Base-by-base conservation (phyloP, 1,140 invertebrate genomes). In the Halyomorpha halys region DNA sequence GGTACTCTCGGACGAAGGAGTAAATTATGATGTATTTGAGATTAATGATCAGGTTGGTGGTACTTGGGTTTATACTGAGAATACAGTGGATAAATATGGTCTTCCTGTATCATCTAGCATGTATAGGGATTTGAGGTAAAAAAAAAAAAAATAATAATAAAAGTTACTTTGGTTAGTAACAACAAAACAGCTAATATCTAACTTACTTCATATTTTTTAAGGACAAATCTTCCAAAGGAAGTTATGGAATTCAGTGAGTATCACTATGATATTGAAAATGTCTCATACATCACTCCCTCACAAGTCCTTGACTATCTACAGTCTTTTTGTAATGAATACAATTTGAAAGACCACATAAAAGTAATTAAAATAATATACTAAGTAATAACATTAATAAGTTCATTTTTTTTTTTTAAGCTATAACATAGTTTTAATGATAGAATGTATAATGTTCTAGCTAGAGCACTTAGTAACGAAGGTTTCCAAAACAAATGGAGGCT, bases 11-110 rank as follows among this genome's bases (percentile, higher is more conserved):
- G 62, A 64, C n/a, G 14, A 59, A 21, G 62, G 34, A 15, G 21
- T 62, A 19, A 49, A 60, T 23, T n/a, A 47, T 19, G 27, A 75
- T 0, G 79, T 82, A 2, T 89, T 83, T 69, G 87, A 91, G 69
- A 81, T 84, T 56, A 76, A 77, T 0, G 72, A 75, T 21, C 54
- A 74, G 16, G 72, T 89, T 14, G 87, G 87, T 3, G 88, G 88
- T 1, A 82, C 84, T 2, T 88, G 86, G 86, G 73, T 83, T 15
- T 90, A 87, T 69, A 83, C 80, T 14, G 82, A 89, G 19, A 71
- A 79, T 39, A 81, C 79, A 1, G 70, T 73, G 0, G 82, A 86
- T 67, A 23, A 30, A 15, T 74, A 81, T 73, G 82, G 81, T 3
- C 65, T 81, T 30, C 81, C 84, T 0, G 73, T 86, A 18, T 83